These are phyloP conservation scores for Tribolium madens DNA, from an alignment of 1,140 invertebrate species.

Conservation along the genomic window DNA sequence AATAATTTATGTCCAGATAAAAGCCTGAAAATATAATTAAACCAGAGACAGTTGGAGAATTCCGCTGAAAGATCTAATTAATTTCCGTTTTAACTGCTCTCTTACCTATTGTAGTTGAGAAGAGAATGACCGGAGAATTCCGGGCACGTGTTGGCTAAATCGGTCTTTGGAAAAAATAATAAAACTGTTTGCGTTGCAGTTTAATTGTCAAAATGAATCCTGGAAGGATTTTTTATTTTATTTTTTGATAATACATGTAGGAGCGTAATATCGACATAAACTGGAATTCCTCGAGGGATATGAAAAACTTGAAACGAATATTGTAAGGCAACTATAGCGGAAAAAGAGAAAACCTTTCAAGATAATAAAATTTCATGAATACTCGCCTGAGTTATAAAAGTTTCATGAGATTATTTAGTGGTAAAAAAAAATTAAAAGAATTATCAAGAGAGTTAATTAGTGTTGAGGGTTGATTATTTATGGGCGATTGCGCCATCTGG, in stretches of 20 bases:
- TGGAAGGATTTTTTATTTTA: background rate
- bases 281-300: slow-evolving; percentile 7
- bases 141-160: background rate
- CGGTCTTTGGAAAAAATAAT: background rate
- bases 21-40: background rate
- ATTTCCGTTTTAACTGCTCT: background rate
- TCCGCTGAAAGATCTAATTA: background rate
- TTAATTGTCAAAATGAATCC: background rate
- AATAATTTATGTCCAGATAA: background rate
- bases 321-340: background rate
- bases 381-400: background rate
- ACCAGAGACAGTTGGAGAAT: background rate
- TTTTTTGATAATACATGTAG: background rate
- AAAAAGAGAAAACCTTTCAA: background rate
- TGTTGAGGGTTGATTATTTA: background rate
- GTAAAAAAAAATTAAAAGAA: background rate
- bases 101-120: background rate
- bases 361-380: slow-evolving; percentile 18
- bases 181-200: background rate
- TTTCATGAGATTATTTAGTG: background rate
- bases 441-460: background rate
- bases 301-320: slow-evolving; percentile 13
- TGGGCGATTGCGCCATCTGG: background rate
- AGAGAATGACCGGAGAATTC: background rate
- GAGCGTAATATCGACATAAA: background rate